Conservation (phyloP, 2,113 vertebrate genomes). For the Panthera tigris region DNA sequence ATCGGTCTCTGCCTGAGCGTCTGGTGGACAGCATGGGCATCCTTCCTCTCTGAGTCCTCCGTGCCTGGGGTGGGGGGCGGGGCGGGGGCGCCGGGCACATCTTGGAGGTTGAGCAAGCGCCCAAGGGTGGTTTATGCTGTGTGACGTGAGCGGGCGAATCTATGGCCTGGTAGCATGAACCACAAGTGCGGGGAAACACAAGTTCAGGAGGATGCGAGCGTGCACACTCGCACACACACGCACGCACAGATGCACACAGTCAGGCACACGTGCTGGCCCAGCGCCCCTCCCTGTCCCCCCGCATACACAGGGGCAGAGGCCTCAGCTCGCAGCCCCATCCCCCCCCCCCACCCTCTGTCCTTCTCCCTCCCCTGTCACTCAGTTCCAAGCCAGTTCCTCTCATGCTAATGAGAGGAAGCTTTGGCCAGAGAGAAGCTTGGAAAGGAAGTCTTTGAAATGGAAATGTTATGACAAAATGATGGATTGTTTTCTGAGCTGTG, state of each 20-base stretch:
- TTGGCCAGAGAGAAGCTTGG: conserved; percentile 44
- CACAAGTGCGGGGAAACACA: background rate
- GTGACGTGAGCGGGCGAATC: background rate
- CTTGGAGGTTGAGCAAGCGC: background rate
- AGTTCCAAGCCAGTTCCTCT: conserved; percentile 21
- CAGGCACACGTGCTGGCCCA: rapidly evolving
- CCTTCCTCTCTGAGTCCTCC: background rate
- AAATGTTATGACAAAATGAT: conserved; percentile 81
- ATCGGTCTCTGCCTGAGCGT: background rate
- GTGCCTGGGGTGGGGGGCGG: background rate
- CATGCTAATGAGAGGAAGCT: conserved; percentile 67
- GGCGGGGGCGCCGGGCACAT: background rate
- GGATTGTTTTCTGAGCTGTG: conserved; percentile 70
- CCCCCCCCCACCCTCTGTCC: too few relatives aligned
- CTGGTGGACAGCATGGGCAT: background rate
- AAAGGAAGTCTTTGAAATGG: conserved; percentile 76
- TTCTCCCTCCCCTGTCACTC: background rate
- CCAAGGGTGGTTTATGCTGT: background rate
- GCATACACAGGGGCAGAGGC: background rate
- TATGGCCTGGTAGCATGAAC: background rate
- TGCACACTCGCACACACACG: rapidly evolving
- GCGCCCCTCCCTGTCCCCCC: background rate
- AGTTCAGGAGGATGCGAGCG: background rate
- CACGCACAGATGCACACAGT: rapidly evolving
- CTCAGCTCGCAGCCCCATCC: background rate